Evolutionary conservation across 2,888 invertebrate genomes (phyloP).

Genomic region (Teleiodes luculella): DNA sequence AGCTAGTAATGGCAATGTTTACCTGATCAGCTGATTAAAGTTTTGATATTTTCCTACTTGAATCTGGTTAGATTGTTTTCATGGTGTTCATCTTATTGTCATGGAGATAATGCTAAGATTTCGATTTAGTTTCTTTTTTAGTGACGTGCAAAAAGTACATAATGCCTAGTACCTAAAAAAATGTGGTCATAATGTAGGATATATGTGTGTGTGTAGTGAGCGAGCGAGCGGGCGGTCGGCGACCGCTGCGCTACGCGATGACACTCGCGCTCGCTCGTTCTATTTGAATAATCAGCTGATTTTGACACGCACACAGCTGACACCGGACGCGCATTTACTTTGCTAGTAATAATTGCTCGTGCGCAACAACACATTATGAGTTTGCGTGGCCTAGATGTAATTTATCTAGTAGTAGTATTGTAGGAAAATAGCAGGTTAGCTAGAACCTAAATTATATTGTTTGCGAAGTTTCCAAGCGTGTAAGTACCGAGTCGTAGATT

Average conservation of each 20-base stretch:
- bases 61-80: slow-evolving; percentile 4
- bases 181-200: background rate
- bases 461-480: too few relatives aligned
- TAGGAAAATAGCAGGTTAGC: background rate
- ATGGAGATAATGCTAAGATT: too few relatives aligned
- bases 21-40: slow-evolving; percentile 72
- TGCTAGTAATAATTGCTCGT: slow-evolving; percentile 41
- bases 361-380: slow-evolving; percentile 21
- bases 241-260: slow-evolving; percentile 39
- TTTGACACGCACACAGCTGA: slow-evolving; percentile 78
- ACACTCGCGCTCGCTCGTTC: slow-evolving; percentile 62
- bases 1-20: too few relatives aligned
- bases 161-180: too few relatives aligned
- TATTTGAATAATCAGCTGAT: slow-evolving; percentile 80
- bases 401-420: slow-evolving; percentile 19
- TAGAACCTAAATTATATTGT: too few relatives aligned
- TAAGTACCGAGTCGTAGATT: too few relatives aligned
- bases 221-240: slow-evolving; percentile 17
- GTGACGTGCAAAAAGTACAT: too few relatives aligned
- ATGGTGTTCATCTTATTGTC: too few relatives aligned
- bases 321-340: slow-evolving; percentile 65
- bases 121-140: too few relatives aligned
- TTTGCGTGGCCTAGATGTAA: slow-evolving; percentile 34
- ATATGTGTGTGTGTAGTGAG: slow-evolving; percentile 2
- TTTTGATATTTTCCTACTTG: slow-evolving; percentile 20